Percentiles rank a stretch among this genome's conserved stretches.
These are phyloP conservation scores for Aphelenchoides fujianensis DNA, from an alignment of 1,140 invertebrate genomes.

Conservation along the genomic window DNA sequence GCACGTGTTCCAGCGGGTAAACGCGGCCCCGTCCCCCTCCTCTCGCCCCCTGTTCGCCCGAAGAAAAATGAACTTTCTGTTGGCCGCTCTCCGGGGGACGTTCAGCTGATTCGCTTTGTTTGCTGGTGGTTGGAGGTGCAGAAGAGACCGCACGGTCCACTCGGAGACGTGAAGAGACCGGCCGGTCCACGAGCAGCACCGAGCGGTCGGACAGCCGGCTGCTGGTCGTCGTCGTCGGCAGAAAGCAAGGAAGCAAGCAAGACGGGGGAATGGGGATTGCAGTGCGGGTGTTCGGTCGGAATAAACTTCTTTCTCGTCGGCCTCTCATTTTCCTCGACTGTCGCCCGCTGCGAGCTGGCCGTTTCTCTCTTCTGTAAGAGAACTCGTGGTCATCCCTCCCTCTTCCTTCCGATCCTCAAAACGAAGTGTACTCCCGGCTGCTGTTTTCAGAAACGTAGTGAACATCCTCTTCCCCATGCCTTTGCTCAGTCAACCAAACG, in stretches of 20 bases:
- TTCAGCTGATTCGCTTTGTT: not conserved
- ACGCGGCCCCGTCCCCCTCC: not conserved
- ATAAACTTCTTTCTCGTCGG: constrained; percentile 1
- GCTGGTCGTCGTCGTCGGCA: not conserved
- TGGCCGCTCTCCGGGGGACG: not conserved
- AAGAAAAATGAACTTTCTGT: not conserved
- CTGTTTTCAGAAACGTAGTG: too few relatives aligned
- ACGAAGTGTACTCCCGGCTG: too few relatives aligned
- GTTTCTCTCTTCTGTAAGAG: too few relatives aligned
- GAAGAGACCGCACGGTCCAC: not conserved
- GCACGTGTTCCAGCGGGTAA: constrained; percentile 56
- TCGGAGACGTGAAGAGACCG: not conserved
- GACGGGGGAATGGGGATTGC: not conserved
- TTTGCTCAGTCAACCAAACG: too few relatives aligned
- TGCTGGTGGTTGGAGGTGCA: too few relatives aligned
- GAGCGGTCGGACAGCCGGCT: not conserved
- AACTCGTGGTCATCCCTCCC: too few relatives aligned
- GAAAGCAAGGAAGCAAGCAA: not conserved
- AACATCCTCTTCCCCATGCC: too few relatives aligned
- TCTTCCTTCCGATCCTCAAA: too few relatives aligned
- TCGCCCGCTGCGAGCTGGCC: too few relatives aligned
- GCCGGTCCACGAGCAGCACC: not conserved
- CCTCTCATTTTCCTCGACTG: too few relatives aligned
- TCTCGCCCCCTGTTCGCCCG: too few relatives aligned
- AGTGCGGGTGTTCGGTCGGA: not conserved